A percentile compares a stretch with the other conserved stretches of the same genome.
phyloP scores from a whole-genome alignment of 2,113 vertebrate species.

The Hylia prasina region DNA sequence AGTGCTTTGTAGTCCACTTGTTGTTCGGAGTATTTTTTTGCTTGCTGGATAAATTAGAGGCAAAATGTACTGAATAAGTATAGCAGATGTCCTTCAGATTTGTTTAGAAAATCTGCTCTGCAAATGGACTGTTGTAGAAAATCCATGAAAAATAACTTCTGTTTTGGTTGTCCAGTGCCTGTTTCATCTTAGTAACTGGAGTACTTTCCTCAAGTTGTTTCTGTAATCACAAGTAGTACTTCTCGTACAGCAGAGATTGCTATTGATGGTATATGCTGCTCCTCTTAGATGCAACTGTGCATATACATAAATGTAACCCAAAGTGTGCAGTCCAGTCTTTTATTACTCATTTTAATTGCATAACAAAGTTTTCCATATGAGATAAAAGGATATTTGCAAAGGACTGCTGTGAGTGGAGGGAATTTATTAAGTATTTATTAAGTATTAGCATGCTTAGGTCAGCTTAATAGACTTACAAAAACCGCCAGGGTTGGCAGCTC shows the following conservation, averaged over 20 bases:
- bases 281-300: background rate
- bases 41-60: background rate
- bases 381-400: background rate
- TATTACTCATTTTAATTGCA: background rate
- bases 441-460: conserved; percentile 15
- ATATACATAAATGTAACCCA: background rate
- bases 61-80: background rate
- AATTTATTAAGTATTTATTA: conserved; percentile 2
- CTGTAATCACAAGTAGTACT: background rate
- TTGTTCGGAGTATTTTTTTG: background rate
- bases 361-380: background rate
- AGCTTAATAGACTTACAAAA: conserved; percentile 8
- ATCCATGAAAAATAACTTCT: background rate
- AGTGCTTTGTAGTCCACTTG: background rate
- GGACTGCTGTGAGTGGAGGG: background rate
- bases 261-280: background rate
- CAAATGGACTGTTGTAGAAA: background rate
- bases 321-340: background rate
- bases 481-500: background rate
- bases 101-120: background rate
- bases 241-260: background rate
- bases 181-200: background rate
- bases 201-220: background rate
- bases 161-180: background rate
- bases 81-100: background rate